Percentiles rank a stretch among this genome's conserved stretches.
Conservation (phyloP, 1,140 invertebrate genomes). For the Trichonephila clavipes region DNA sequence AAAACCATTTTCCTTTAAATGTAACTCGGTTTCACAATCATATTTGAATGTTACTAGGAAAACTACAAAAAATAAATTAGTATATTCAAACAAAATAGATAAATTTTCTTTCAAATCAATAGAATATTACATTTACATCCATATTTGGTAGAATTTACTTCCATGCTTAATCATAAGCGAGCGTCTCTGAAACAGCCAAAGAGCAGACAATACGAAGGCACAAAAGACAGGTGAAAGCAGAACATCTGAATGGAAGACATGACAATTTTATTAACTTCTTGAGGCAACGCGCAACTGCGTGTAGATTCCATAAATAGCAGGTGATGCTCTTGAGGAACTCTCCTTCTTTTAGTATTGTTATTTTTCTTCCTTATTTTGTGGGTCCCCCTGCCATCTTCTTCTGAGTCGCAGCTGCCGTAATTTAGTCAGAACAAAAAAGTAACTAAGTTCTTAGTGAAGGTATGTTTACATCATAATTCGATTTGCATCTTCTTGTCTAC, state of each 20-base stretch:
- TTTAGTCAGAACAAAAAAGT: constrained; percentile 1
- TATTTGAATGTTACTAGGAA: too few species aligned
- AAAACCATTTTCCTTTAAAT: too few species aligned
- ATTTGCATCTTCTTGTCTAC: background rate
- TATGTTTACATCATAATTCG: constrained; percentile 1
- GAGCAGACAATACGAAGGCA: background rate
- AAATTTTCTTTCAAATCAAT: background rate
- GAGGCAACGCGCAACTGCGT: background rate
- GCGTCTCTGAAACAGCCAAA: background rate
- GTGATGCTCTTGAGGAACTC: background rate
- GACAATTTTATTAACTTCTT: constrained; percentile 50
- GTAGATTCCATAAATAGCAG: constrained; percentile 13
- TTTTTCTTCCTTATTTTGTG: background rate
- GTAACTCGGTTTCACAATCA: too few species aligned
- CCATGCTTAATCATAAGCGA: background rate
- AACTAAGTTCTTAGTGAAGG: background rate
- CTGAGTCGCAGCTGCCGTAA: constrained; percentile 30
- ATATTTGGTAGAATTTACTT: background rate
- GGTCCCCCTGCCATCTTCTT: background rate
- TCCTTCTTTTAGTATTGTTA: too few species aligned
- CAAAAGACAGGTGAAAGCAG: background rate
- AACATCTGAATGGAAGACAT: constrained; percentile 34
- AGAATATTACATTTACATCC: background rate
- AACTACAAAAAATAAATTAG: too few species aligned
- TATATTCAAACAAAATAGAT: background rate